Evolutionary conservation across 2,797 vertebrate genomes (phyloP).

Genomic region (Epinephelus malabaricus): DNA sequence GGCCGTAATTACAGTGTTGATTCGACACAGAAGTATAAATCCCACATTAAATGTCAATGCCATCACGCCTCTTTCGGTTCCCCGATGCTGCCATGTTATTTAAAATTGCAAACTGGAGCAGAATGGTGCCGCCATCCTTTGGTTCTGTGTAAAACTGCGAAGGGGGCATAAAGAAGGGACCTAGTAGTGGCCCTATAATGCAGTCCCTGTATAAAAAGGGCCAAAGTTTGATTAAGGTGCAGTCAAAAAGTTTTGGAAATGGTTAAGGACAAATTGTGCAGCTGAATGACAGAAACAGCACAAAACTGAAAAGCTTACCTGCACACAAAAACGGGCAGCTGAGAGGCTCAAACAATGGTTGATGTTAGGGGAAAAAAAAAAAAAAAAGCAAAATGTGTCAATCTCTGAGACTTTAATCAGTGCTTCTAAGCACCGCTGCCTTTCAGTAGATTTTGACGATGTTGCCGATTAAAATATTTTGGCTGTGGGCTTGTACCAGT

Average conservation of each 20-base stretch:
- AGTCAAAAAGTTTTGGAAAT: neutral
- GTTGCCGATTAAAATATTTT: constrained; percentile 12
- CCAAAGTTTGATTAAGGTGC: neutral
- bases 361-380: neutral
- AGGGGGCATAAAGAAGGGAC: too few species aligned
- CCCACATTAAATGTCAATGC: too few species aligned
- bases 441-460: neutral
- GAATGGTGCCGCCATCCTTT: too few species aligned
- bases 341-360: neutral
- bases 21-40: too few species aligned
- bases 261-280: neutral
- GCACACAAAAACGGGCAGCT: neutral
- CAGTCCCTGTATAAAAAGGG: too few species aligned
- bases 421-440: constrained; percentile 18
- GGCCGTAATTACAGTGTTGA: too few species aligned
- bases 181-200: too few species aligned
- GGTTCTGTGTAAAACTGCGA: too few species aligned
- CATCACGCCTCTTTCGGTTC: too few species aligned
- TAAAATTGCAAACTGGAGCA: too few species aligned
- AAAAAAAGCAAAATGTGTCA: neutral
- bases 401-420: constrained; percentile 26
- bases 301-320: constrained; percentile 1
- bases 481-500: constrained; percentile 7
- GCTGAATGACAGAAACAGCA: neutral
- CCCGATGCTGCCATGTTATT: too few species aligned